Evolutionary conservation across 92 coral and sea anemone species (phyloP), one percentile per base, ranked within the genome.

Genomic region (Epizoanthus fatuus): DNA sequence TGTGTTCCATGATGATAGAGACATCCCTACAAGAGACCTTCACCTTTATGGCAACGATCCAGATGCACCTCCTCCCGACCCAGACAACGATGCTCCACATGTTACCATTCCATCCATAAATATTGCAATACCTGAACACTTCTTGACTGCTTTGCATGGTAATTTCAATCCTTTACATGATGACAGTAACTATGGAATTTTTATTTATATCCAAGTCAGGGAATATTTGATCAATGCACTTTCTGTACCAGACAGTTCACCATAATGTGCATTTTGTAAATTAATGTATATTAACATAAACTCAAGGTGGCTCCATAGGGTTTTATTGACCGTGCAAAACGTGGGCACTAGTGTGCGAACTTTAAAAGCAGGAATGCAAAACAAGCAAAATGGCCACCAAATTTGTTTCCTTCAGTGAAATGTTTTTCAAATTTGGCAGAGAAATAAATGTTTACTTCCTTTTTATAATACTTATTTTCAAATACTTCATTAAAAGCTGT

Each of bases 1-100:
- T 53, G 60, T 83, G 17, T 83, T 70, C 38, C 79, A 83, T 4
- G 19, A 45, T 2, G 20, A 32, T 54, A 42, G 6, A 42, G 25
- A 19, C 25, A 57, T 53, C 7, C 80, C 6, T 4, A 0, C 70
- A 53, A 19, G 7, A 9, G 29, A 86, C 32, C 13, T 74, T 4
- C 69, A 65, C 32, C 15, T 37, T 22, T 86, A 76, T 68, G 84
- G 84, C 0, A 53, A 86, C 63, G 84, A 86, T 52, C 88, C 67
- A 3, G 59, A 49, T 47, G 88, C 88, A 3, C 89, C 78, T 12
- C 19, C 25, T 3, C 89, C 89, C 7, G 89, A 77, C 13, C 74
- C 75, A 17, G 89, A 86, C 6, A n/a, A 77, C 60, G 83, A 85
- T 3, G 51, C 11, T 10, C 75, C 84, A 35, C 64, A 59, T 59